Conservation (phyloP, 2,797 vertebrate species). For the Capromys pilorides region DNA sequence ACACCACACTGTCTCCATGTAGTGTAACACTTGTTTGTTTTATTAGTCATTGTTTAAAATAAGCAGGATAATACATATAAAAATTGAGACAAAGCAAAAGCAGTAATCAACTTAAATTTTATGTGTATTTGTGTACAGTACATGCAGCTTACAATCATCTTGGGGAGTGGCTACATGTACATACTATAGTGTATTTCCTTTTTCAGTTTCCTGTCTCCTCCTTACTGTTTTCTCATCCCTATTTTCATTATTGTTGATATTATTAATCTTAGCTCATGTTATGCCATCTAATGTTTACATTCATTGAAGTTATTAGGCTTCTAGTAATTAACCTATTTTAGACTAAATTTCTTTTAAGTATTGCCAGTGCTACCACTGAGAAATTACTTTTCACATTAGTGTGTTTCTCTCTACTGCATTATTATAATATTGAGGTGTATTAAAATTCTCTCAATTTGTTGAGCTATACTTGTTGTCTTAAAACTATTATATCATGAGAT, state of each 20-base stretch:
- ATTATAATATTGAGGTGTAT: background rate
- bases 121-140: background rate
- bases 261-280: background rate
- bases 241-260: background rate
- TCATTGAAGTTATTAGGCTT: background rate
- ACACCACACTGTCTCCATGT: background rate
- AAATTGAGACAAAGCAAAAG: slow-evolving; percentile 13
- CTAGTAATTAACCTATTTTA: slow-evolving; percentile 6
- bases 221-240: background rate
- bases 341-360: background rate
- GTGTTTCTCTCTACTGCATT: background rate
- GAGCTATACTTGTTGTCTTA: slow-evolving; percentile 12
- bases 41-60: slow-evolving; percentile 44
- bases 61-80: background rate
- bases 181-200: background rate
- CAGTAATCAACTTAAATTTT: background rate
- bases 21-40: background rate
- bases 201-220: background rate
- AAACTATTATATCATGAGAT: background rate
- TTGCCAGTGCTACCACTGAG: background rate
- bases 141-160: background rate
- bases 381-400: slow-evolving; percentile 5
- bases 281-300: background rate
- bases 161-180: background rate
- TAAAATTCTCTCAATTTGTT: slow-evolving; percentile 22